Conservation (phyloP, 2,888 invertebrate genomes). For the Dasypolia templi region DNA sequence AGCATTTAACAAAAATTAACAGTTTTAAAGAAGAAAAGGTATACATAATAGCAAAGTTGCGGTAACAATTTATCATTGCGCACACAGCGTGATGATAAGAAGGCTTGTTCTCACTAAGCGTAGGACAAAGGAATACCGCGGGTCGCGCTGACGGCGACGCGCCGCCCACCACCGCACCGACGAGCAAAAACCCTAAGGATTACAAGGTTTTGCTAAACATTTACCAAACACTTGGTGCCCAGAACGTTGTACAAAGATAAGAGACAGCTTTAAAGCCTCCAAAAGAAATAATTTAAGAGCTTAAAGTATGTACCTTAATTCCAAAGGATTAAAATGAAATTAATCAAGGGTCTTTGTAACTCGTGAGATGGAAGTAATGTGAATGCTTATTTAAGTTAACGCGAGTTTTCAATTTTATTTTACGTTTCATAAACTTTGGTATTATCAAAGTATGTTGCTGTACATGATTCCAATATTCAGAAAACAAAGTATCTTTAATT, state of each 20-base stretch:
- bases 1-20: constrained; percentile 25
- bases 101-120: constrained; percentile 75
- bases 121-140: constrained; percentile 78
- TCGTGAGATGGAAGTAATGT: constrained; percentile 52
- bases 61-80: constrained; percentile 82
- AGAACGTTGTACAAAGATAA: constrained; percentile 69
- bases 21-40: constrained; percentile 33
- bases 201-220: constrained; percentile 85
- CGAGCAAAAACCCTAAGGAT: constrained; percentile 83
- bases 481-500: constrained; percentile 68
- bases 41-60: constrained; percentile 51
- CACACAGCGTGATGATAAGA: constrained; percentile 82
- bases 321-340: constrained; percentile 52
- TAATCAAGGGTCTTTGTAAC: constrained; percentile 54
- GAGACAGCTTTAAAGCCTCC: constrained; percentile 60
- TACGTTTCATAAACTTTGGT: constrained; percentile 48
- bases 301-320: constrained; percentile 53
- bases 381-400: constrained; percentile 52
- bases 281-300: constrained; percentile 69
- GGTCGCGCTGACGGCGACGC: constrained; percentile 50
- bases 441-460: constrained; percentile 35
- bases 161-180: constrained; percentile 57
- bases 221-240: constrained; percentile 80
- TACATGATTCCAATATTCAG: constrained; percentile 46
- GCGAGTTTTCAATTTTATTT: constrained; percentile 52